Percentiles rank a stretch among this genome's conserved stretches.
phyloP scores from a whole-genome alignment of 2,888 invertebrate genomes.

The Cantharis lateralis region DNA sequence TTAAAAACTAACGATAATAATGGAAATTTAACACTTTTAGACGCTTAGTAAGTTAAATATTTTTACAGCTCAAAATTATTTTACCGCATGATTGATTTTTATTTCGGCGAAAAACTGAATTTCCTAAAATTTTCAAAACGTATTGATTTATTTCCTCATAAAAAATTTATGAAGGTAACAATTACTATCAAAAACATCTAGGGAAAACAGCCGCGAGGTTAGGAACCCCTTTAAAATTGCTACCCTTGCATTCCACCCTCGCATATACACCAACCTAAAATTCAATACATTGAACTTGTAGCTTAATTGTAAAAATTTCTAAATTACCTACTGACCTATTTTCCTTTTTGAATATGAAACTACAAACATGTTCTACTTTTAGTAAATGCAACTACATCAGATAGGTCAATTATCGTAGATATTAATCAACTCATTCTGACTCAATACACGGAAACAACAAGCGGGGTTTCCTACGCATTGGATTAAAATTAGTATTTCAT shows the following conservation, averaged over 20 bases:
- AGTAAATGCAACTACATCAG: not conserved
- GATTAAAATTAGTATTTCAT: too few species aligned
- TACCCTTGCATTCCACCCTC: not conserved
- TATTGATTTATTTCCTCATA: not conserved
- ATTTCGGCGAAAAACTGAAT: not conserved
- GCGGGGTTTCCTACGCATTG: too few species aligned
- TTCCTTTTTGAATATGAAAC: not conserved
- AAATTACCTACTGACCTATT: not conserved
- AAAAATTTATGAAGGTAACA: not conserved
- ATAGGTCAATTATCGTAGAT: not conserved
- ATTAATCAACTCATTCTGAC: not conserved
- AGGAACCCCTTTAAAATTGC: not conserved
- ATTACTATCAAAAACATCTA: not conserved
- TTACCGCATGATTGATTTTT: not conserved
- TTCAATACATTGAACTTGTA: not conserved
- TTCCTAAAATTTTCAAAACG: not conserved
- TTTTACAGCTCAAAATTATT: not conserved
- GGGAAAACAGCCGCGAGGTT: not conserved
- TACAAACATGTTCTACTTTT: not conserved
- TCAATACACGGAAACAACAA: too few species aligned
- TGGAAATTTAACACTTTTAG: not conserved
- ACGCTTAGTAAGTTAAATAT: not conserved
- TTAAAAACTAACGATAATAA: slow-evolving; percentile 38
- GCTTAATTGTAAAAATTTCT: not conserved
- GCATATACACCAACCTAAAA: not conserved